Evolutionary conservation across 2,888 invertebrate genomes (phyloP).

Genomic region (Ernsta delagoae): DNA sequence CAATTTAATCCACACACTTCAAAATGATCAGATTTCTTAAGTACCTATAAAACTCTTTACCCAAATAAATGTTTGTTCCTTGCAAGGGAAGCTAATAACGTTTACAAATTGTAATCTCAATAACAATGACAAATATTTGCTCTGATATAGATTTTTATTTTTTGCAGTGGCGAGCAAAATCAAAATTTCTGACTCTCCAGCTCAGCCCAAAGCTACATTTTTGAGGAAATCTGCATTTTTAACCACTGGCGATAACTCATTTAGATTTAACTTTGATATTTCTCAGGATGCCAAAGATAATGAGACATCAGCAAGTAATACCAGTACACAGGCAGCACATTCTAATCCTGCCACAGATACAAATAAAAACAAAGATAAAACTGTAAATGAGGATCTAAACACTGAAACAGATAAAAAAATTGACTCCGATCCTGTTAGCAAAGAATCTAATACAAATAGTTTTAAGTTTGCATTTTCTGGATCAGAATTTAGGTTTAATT

Average conservation of each 20-base stretch:
- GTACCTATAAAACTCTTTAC: too few relatives aligned
- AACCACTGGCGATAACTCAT: constrained; percentile 79
- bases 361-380: constrained; percentile 44
- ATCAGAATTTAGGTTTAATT: constrained; percentile 88
- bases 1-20: too few relatives aligned
- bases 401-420: constrained; percentile 7
- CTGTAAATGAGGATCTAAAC: constrained; percentile 39
- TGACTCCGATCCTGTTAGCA: constrained; percentile 31
- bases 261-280: constrained; percentile 81
- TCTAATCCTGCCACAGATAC: constrained; percentile 39
- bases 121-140: neutral
- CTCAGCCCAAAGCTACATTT: constrained; percentile 87
- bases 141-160: constrained; percentile 40
- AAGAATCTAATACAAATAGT: constrained; percentile 45
- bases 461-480: constrained; percentile 76
- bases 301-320: constrained; percentile 44
- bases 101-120: neutral
- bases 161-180: constrained; percentile 85
- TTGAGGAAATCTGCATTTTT: constrained; percentile 87
- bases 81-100: too few relatives aligned
- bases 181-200: constrained; percentile 61
- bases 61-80: too few relatives aligned
- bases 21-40: too few relatives aligned
- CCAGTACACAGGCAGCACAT: constrained; percentile 38
- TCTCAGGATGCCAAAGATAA: constrained; percentile 55